Evolutionary conservation across 1,140 invertebrate genomes (phyloP).

Genomic region (Euglossa dilemma): DNA sequence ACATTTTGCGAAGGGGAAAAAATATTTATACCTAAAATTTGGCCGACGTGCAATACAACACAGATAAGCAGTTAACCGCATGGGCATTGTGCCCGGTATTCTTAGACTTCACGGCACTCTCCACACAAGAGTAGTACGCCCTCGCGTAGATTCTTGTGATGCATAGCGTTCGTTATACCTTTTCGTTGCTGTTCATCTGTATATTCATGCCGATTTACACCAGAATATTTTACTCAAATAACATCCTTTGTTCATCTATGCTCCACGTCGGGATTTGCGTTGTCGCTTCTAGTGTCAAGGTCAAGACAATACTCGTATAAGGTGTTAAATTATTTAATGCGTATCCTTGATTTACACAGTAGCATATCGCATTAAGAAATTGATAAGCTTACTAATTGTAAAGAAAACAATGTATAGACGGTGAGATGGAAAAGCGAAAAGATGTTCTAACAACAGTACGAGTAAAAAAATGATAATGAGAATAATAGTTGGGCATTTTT

Average conservation of each 20-base stretch:
- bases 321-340: background rate
- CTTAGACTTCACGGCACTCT: slow-evolving; percentile 18
- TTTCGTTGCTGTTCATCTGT: background rate
- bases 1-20: background rate
- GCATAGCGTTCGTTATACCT: background rate
- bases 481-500: background rate
- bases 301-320: background rate
- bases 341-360: background rate
- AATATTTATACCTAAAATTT: slow-evolving; percentile 35
- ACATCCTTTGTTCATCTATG: background rate
- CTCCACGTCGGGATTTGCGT: background rate
- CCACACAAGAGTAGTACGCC: background rate
- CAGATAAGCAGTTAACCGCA: slow-evolving; percentile 1
- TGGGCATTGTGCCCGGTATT: slow-evolving; percentile 35
- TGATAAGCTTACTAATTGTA: background rate
- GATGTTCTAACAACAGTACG: background rate
- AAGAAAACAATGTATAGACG: background rate
- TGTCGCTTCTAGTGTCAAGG: background rate
- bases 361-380: slow-evolving; percentile 1
- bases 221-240: background rate
- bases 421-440: background rate
- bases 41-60: background rate
- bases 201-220: background rate
- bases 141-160: background rate
- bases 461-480: background rate